Evolutionary conservation across 2,888 invertebrate species (phyloP).

Genomic region (Ypsolopha scabrella): DNA sequence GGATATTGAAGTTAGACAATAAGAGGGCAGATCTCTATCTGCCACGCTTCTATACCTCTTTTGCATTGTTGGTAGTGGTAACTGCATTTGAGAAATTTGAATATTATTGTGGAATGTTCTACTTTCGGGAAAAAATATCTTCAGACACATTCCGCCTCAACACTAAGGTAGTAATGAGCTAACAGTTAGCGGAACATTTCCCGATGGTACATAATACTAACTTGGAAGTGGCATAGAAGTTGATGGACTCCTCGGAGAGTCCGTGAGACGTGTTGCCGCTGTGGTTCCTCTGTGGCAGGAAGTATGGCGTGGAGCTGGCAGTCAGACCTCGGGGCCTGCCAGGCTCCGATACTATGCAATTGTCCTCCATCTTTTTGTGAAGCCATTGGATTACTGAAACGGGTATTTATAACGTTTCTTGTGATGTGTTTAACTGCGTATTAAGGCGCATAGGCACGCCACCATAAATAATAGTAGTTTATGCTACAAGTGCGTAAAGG

Average conservation of each 20-base stretch:
- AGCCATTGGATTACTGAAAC: slow-evolving; percentile 62
- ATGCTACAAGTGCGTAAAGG: no score
- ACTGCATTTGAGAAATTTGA: no score
- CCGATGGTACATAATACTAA: slow-evolving; percentile 19
- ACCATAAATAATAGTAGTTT: no score
- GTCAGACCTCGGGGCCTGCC: slow-evolving; percentile 23
- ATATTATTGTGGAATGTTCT: no score
- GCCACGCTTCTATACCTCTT: no score
- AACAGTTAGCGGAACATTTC: background rate
- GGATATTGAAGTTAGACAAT: no score
- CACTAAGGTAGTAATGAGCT: background rate
- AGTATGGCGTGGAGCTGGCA: slow-evolving; percentile 50
- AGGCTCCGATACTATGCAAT: slow-evolving; percentile 14
- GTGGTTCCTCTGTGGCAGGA: slow-evolving; percentile 29
- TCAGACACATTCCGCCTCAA: no score
- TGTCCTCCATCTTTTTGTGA: slow-evolving; percentile 56
- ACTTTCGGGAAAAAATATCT: no score
- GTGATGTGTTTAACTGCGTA: no score
- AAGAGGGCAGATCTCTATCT: no score
- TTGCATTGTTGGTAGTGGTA: no score
- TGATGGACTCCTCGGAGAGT: slow-evolving; percentile 48
- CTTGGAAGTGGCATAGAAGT: slow-evolving; percentile 58
- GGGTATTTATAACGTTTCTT: background rate
- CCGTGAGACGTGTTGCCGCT: slow-evolving; percentile 27
- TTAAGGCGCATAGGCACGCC: no score